A percentile compares a stretch with the other conserved stretches of the same genome.
These are phyloP conservation scores for Axea sp. DNA, from an alignment of 2,888 invertebrate species.

Conservation along the genomic window DNA sequence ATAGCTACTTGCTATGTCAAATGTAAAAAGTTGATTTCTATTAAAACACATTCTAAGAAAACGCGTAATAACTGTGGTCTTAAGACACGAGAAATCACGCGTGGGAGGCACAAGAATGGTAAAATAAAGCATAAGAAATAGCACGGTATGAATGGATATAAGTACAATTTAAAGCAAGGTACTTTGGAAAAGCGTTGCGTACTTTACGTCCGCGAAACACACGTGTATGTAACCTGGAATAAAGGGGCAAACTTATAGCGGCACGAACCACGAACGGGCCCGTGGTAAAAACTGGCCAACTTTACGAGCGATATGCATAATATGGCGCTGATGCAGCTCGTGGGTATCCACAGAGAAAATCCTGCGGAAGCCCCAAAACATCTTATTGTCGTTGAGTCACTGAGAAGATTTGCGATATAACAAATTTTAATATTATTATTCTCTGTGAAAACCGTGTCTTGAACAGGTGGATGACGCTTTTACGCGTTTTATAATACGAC, in stretches of 20 bases:
- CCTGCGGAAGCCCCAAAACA: constrained; percentile 27
- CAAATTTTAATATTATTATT: constrained; percentile 53
- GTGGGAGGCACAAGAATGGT: constrained; percentile 51
- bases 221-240: constrained; percentile 66
- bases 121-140: constrained; percentile 55
- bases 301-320: constrained; percentile 69
- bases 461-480: constrained; percentile 46
- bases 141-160: constrained; percentile 35
- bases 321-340: constrained; percentile 52
- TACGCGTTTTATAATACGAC: constrained; percentile 33
- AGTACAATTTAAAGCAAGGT: constrained; percentile 55
- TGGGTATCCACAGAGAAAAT: constrained; percentile 42
- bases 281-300: constrained; percentile 67
- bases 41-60: constrained; percentile 17
- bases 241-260: constrained; percentile 71
- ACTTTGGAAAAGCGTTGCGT: constrained; percentile 59
- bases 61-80: constrained; percentile 30
- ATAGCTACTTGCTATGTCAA: constrained; percentile 17
- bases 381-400: constrained; percentile 50
- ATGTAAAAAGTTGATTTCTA: constrained; percentile 26
- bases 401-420: constrained; percentile 51
- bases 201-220: constrained; percentile 66
- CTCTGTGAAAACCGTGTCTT: constrained; percentile 35
- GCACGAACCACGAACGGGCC: constrained; percentile 58
- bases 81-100: constrained; percentile 45